These are phyloP conservation scores for Tortricodes alternella DNA, from an alignment of 2,888 invertebrate species.

Conservation along the genomic window DNA sequence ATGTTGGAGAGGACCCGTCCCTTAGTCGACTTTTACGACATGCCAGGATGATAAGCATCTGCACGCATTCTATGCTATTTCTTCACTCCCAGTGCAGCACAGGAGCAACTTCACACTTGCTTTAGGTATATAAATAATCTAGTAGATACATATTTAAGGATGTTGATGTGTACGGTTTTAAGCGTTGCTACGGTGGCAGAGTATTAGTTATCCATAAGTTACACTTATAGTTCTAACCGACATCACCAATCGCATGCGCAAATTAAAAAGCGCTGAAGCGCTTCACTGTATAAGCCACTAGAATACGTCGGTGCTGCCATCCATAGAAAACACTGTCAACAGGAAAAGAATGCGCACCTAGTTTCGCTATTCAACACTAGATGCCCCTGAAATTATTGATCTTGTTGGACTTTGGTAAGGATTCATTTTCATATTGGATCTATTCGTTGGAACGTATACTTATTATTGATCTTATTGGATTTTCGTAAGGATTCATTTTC, in stretches of 20 bases:
- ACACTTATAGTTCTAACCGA: neutral
- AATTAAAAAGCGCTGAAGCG: constrained; percentile 4
- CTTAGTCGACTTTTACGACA: no score
- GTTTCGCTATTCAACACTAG: constrained; percentile 50
- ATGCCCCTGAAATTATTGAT: constrained; percentile 45
- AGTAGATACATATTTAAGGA: no score
- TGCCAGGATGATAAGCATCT: no score
- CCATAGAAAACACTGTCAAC: constrained; percentile 35
- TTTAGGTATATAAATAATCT: no score
- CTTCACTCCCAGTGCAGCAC: no score
- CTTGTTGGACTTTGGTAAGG: constrained; percentile 19
- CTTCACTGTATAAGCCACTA: neutral
- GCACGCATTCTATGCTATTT: no score
- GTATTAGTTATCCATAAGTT: no score
- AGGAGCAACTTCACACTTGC: no score
- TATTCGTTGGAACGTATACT: neutral
- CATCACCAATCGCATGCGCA: neutral
- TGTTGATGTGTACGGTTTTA: no score
- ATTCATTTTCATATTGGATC: neutral
- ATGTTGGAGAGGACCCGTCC: no score
- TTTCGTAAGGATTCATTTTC: neutral
- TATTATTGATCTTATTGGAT: constrained; percentile 31
- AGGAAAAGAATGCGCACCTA: constrained; percentile 27
- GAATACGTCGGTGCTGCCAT: constrained; percentile 40
- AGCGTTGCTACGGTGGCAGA: no score